Evolutionary conservation across 2,113 vertebrate genomes (phyloP).

Genomic region (Aegotheles bennettii): DNA sequence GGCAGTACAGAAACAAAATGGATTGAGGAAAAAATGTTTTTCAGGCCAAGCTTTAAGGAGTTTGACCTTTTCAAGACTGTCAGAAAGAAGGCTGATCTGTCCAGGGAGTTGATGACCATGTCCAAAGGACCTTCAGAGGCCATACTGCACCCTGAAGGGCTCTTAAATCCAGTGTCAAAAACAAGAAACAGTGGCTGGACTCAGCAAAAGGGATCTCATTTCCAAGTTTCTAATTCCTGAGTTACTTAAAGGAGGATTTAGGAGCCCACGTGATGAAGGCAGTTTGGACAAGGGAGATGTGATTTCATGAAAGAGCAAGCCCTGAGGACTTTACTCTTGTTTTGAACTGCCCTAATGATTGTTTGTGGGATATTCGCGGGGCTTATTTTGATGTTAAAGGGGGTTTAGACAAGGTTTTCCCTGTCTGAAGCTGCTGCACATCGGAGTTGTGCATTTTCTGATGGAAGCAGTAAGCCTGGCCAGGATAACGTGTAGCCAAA

Average conservation of each 20-base stretch:
- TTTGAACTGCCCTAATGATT: background rate
- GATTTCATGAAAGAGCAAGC: background rate
- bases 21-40: background rate
- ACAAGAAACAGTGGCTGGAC: background rate
- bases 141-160: background rate
- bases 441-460: background rate
- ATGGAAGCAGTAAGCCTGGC: background rate
- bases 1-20: background rate
- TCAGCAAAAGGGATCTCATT: background rate
- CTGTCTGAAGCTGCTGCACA: background rate
- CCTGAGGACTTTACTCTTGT: slow-evolving; percentile 11
- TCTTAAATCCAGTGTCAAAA: background rate
- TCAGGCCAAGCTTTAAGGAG: slow-evolving; percentile 3
- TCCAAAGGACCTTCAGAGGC: background rate
- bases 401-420: background rate
- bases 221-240: slow-evolving; percentile 45
- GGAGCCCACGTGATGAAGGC: slow-evolving; percentile 5
- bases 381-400: background rate
- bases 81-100: background rate
- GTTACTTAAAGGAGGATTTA: slow-evolving; percentile 45
- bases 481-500: background rate
- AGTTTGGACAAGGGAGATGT: background rate
- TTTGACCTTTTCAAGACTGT: background rate
- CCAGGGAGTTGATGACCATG: background rate
- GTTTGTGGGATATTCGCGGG: background rate